Evolutionary conservation across 2,797 vertebrate genomes (phyloP).

Genomic region (Clarias platycephalus): DNA sequence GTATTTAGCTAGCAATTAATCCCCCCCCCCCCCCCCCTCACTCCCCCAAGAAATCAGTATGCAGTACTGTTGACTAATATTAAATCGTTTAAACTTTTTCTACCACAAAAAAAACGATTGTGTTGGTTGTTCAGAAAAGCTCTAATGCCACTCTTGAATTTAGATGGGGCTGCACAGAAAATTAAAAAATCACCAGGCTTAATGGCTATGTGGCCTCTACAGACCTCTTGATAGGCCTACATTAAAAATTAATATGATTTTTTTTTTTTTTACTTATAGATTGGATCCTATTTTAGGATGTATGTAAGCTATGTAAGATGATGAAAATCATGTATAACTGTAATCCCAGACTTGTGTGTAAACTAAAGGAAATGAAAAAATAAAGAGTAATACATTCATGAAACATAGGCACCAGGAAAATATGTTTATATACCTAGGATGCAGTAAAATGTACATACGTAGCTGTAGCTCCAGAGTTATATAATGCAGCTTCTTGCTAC

Average conservation of each 20-base stretch:
- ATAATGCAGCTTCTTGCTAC: neutral
- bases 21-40: too few species aligned
- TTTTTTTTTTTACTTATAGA: neutral
- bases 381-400: neutral
- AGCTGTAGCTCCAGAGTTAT: neutral
- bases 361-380: too few species aligned
- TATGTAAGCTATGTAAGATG: neutral
- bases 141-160: too few species aligned
- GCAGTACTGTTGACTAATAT: too few species aligned
- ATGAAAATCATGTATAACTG: neutral
- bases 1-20: neutral
- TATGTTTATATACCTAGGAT: neutral
- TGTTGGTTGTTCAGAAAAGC: too few species aligned
- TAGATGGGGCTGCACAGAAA: too few species aligned
- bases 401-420: neutral
- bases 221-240: neutral
- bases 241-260: neutral
- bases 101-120: too few species aligned
- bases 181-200: too few species aligned
- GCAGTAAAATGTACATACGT: neutral
- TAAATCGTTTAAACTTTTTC: too few species aligned
- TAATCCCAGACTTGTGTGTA: neutral
- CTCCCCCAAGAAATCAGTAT: too few species aligned
- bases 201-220: too few species aligned
- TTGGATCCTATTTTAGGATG: neutral